Evolutionary conservation across 2,888 invertebrate genomes (phyloP).

Genomic region (Magallana nippona): DNA sequence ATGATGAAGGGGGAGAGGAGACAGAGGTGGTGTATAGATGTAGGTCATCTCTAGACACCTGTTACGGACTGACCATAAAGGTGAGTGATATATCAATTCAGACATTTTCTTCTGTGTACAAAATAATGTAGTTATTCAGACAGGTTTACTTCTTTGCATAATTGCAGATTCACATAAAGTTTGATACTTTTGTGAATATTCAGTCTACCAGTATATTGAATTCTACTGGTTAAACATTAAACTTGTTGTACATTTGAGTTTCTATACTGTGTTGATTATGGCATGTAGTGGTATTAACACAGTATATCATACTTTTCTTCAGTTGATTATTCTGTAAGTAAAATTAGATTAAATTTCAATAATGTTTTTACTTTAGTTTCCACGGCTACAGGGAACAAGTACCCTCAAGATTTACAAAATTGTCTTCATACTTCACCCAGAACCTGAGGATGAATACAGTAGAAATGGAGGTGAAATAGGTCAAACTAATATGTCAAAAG

Average conservation of each 20-base stretch:
- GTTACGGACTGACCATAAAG: conserved; percentile 44
- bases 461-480: neutral
- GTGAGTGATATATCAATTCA: neutral
- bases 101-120: neutral
- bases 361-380: conserved; percentile 32
- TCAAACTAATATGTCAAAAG: conserved; percentile 42
- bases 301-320: no score
- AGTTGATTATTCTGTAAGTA: no score
- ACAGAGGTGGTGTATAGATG: conserved; percentile 32
- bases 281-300: no score
- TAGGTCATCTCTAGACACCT: conserved; percentile 28
- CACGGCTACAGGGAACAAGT: neutral
- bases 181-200: no score
- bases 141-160: no score
- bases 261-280: no score
- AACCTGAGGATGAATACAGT: conserved; percentile 37
- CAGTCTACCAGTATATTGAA: no score
- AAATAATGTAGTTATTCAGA: no score
- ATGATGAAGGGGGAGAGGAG: conserved; percentile 43
- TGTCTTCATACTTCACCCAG: conserved; percentile 44
- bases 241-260: no score
- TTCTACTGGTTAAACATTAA: no score
- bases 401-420: conserved; percentile 40
- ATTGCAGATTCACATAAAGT: no score
- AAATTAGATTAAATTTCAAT: neutral